phyloP scores from a whole-genome alignment of 2,113 vertebrate genomes.

The Sapayoa aenigma region DNA sequence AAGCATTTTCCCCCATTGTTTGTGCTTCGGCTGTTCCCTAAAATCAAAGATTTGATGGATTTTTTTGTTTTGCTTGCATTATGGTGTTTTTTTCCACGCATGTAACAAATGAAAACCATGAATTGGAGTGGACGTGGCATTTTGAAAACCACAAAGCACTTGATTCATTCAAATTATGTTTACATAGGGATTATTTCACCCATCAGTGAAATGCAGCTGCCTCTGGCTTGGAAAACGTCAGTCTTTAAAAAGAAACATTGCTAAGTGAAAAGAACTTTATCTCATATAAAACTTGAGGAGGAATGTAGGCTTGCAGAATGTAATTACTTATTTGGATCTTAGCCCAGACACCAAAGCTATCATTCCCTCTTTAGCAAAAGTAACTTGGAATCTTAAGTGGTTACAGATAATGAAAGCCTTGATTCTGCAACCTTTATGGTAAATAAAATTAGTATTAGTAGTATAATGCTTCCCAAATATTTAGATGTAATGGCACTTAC shows the following conservation, averaged over 20 bases:
- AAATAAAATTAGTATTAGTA: background rate
- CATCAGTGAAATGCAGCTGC: conserved; percentile 19
- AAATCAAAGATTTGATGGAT: background rate
- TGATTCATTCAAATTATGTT: conserved; percentile 44
- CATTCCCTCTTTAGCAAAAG: conserved; percentile 43
- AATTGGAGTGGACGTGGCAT: background rate
- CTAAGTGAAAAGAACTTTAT: conserved; percentile 55
- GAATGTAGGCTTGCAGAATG: conserved; percentile 34
- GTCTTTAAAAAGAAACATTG: conserved; percentile 27
- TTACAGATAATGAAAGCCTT: conserved; percentile 27
- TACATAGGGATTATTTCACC: conserved; percentile 20
- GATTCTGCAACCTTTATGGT: background rate
- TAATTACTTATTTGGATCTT: conserved; percentile 61
- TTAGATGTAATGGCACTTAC: background rate
- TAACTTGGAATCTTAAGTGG: conserved; percentile 38
- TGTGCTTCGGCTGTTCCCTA: background rate
- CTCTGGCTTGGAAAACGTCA: background rate
- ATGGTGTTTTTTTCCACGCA: background rate
- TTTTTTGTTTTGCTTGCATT: background rate
- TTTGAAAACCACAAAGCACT: conserved; percentile 35
- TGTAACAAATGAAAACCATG: background rate
- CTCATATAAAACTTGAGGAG: conserved; percentile 44
- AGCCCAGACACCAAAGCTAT: conserved; percentile 48
- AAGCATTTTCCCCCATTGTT: background rate
- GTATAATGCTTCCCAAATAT: background rate